Evolutionary conservation across 2,888 invertebrate genomes (phyloP).

Genomic region (Xanthorhoe spadicearia): DNA sequence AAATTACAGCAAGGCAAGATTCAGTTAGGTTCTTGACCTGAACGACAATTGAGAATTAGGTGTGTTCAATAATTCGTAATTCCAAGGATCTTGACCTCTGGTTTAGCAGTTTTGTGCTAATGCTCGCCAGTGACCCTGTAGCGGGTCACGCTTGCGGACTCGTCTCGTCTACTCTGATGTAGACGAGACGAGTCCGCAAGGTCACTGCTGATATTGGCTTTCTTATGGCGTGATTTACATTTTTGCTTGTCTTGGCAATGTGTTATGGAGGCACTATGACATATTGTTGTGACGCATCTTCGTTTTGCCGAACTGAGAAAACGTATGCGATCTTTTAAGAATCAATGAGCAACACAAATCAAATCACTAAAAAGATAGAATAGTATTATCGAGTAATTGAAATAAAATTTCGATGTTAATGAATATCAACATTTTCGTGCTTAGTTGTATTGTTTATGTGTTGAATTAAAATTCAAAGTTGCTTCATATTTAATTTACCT

Average conservation of each 20-base stretch:
- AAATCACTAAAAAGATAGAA: not conserved
- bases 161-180: slow-evolving; percentile 49
- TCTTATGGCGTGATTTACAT: slow-evolving; percentile 7
- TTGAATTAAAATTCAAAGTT: not conserved
- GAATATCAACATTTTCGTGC: not conserved
- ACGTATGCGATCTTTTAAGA: not conserved
- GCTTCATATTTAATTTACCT: slow-evolving; percentile 1
- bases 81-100: slow-evolving; percentile 50
- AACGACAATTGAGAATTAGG: slow-evolving; percentile 29
- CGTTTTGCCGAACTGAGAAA: not conserved
- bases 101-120: slow-evolving; percentile 52
- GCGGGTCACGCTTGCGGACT: slow-evolving; percentile 35
- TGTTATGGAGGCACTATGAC: not conserved
- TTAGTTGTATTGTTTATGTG: not conserved
- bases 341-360: not conserved
- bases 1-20: not conserved
- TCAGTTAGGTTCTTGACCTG: slow-evolving; percentile 28
- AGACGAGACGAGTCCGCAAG: slow-evolving; percentile 17
- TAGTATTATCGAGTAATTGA: not conserved
- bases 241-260: not conserved
- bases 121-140: slow-evolving; percentile 54
- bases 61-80: slow-evolving; percentile 36
- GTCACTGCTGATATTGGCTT: slow-evolving; percentile 27
- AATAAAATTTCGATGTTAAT: not conserved
- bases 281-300: not conserved